Evolutionary conservation across 2,888 invertebrate species (phyloP), one percentile per base, ranked within the genome.

Genomic region (Hesperia comma): DNA sequence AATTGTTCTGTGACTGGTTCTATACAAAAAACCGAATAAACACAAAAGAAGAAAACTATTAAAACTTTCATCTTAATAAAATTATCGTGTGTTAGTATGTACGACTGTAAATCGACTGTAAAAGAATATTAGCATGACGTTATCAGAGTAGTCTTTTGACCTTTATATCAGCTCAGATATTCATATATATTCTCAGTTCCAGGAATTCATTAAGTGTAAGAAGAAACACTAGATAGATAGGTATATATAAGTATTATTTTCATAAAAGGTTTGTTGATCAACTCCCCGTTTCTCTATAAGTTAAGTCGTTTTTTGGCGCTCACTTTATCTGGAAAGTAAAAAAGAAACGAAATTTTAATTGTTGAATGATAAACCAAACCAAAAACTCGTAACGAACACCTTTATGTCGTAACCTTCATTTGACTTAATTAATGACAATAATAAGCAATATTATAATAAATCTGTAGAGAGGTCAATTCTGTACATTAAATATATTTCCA

Each of bases 51-150:
- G 60, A 84, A 62, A 62, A 75, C 71, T 68, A 73, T 66, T 32
- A 60, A 74, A 21, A 77, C 55, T 69, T 82, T 86, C 85, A 87
- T 88, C 33, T 73, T 71, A 49, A 58, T 49, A 15, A 40, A 49
- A 21, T 21, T 55, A 68, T 71, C 54, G 67, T 68, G 57, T 54
- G 46, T 68, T 63, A 60, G 51, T 69, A 67, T 43, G 55, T 56
- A 56, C 53, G 53, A 68, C 40, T 62, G 62, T 61, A 67, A 54
- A 61, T 57, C 32, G 54, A 61, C 51, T n/a, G 51, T 14, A 33
- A 64, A 63, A 51, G 49, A 40, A 58, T 60, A 53, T 58, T 43
- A 43, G 41, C 56, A 15, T 43, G 37, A 37, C 12, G 64, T 58
- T 64, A 64, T 51, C 58, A 19, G 4, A 33, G 14, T 32, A 53